phyloP scores from a whole-genome alignment of 1,140 invertebrate species.

The Trichonephila clavata region DNA sequence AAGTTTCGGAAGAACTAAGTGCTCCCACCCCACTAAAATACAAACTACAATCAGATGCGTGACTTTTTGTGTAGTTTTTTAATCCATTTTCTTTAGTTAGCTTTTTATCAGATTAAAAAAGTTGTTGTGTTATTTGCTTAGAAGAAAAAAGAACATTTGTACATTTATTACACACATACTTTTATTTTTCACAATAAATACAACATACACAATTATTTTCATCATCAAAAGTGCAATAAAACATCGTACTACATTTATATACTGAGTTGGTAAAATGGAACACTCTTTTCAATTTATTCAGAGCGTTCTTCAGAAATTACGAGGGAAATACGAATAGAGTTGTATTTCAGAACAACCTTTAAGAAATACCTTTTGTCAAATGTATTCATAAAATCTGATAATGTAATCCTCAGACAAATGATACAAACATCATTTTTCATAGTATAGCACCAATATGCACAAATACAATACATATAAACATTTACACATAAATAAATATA shows the following conservation, averaged over 20 bases:
- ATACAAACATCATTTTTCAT: not conserved
- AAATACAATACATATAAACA: not conserved
- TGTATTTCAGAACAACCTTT: too few species aligned
- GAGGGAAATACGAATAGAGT: too few species aligned
- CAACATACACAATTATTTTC: not conserved
- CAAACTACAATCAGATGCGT: too few species aligned
- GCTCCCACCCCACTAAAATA: too few species aligned
- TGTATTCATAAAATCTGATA: not conserved
- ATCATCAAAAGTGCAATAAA: not conserved
- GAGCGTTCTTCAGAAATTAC: not conserved
- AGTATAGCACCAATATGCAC: not conserved
- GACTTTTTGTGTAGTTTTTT: too few species aligned
- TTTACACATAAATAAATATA: not conserved
- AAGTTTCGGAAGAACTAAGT: too few species aligned
- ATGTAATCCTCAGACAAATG: not conserved
- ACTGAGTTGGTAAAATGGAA: not conserved
- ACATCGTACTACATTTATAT: not conserved
- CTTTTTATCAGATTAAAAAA: too few species aligned
- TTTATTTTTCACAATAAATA: slow-evolving; percentile 2
- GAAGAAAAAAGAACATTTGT: too few species aligned
- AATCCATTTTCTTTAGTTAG: too few species aligned
- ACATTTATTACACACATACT: not conserved
- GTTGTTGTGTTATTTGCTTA: too few species aligned
- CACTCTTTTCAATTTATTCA: not conserved
- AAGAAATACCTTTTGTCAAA: too few species aligned